Base-by-base conservation (phyloP, 2,888 invertebrate genomes). In the Julus scanicus region DNA sequence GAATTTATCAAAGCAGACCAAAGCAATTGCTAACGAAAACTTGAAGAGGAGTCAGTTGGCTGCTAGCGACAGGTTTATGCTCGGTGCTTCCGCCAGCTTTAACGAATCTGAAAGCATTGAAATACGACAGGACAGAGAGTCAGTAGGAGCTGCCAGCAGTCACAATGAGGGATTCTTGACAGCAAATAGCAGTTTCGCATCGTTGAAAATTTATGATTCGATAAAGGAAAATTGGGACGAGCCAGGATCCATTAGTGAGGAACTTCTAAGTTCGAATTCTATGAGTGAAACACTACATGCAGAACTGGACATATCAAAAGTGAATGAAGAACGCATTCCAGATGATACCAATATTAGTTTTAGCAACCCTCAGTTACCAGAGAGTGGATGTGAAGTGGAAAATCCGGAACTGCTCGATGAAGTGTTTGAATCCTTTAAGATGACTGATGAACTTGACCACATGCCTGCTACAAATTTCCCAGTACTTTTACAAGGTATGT, bases 11-110 rank as follows among this genome's bases (percentile, higher is more conserved):
- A 86, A 86, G 86, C 49, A 86, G n/a, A 53, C 48, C 0, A 86
- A 86, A 20, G 86, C 49, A 5, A 49, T 86, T 6, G 57, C 57
- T 29, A 86, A 86, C 17, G 86, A 86, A 53, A 39, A 29, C 39
- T 37, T 86, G 53, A 86, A 37, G 37, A 17, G 44, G 39, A 85
- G 44, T 15, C 13, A 85, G 11, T 48, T n/a, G 9, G 15, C 85
- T 2, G 40, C 44, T 8, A 49, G 40, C 11, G 85, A 84, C 3
- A 40, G 44, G n/a, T 6, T n/a, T 8, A 6, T 39, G 13, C 44
- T 84, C 17, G 63, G 63, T 63, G 71, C n/a, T 71, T 9, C 71
- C 9, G 15, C 53, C 53, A 53, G 17, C 53, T 13, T 53, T 53
- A 17, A 17, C 13, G 53, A 17, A 53, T 53, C 15, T 3, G 53